Evolutionary conservation across 2,797 vertebrate genomes (phyloP).

Genomic region (Antennarius maculatus): DNA sequence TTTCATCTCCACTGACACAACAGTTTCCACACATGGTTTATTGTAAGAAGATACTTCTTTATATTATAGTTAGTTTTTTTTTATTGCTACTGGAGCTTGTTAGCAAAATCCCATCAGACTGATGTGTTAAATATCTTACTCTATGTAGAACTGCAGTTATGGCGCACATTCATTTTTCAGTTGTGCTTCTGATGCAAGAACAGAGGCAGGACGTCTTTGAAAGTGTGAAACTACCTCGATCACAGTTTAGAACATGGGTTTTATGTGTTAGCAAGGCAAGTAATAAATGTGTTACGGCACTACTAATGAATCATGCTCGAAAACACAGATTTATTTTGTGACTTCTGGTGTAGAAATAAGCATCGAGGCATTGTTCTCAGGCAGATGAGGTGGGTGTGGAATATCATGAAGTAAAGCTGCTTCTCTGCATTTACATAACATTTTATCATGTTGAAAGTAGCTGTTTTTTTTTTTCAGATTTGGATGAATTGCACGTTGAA

Average conservation of each 20-base stretch:
- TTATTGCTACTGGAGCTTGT: too few relatives aligned
- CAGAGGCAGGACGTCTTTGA: slow-evolving; percentile 7
- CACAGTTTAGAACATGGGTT: slow-evolving; percentile 7
- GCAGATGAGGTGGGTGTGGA: slow-evolving; percentile 15
- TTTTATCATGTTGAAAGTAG: neutral
- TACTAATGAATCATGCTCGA: slow-evolving; percentile 47
- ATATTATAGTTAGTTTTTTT: too few relatives aligned
- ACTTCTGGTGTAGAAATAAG: slow-evolving; percentile 27
- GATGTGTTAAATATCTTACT: too few relatives aligned
- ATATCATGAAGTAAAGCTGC: slow-evolving; percentile 4
- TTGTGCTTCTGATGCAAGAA: slow-evolving; percentile 35
- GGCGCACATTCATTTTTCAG: slow-evolving; percentile 3
- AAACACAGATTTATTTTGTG: slow-evolving; percentile 37
- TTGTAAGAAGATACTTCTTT: too few relatives aligned
- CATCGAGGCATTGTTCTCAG: slow-evolving; percentile 19
- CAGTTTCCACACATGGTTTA: neutral
- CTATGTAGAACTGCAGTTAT: too few relatives aligned
- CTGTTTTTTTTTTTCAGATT: neutral
- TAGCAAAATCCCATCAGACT: too few relatives aligned
- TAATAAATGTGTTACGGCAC: slow-evolving; percentile 41
- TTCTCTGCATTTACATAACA: neutral
- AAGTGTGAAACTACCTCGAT: slow-evolving; percentile 34
- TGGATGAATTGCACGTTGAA: neutral
- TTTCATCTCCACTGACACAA: neutral
- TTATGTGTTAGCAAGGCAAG: slow-evolving; percentile 30